Base-by-base conservation (phyloP, 2,888 invertebrate genomes). In the Zygogramma bicolorata region DNA sequence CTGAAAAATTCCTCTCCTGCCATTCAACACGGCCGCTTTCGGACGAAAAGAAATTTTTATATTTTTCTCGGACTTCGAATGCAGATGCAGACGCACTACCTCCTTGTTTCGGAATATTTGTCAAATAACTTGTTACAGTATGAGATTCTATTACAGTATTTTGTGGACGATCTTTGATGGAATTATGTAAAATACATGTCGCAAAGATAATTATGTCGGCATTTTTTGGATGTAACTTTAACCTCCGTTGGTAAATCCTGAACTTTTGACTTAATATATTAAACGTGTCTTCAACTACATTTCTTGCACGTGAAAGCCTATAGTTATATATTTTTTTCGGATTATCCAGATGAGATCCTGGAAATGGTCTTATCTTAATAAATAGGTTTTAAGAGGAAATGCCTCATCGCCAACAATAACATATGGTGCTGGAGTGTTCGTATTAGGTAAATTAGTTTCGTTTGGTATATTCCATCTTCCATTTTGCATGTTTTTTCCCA, bases 331-430 rank as follows among this genome's bases (percentile, higher is more conserved):
- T 57, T 25, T 34, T 18, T 34, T 69, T 71, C 25, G 10, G 15
- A 65, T 62, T 57, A 53, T 59, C n/a, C 34, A 60, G 10, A 61
- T 63, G 27, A 38, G 25, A 10, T 40, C 58, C 49, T 71, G 67
- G 63, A 71, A 46, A 74, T 42, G 74, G 70, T 65, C 53, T n/a
- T n/a, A n/a, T n/a, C n/a, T 25, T 70, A 79, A 66, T 59, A 78
- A 61, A 59, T 81, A 70, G 4, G 63, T 70, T 71, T 76, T 77
- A n/a, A 77, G 49, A 22, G 80, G 76, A 73, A 81, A 82, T 38
- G 78, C 79, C 73, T 76, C 75, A 59, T 81, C 81, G 18, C 77
- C 81, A 4, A 82, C 70, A 38, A 81, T 70, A 10, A 81, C 80
- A 71, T 75, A 70, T 27, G 82, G 82, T 34, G 71, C 40, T 58